phyloP scores from a whole-genome alignment of 1,140 invertebrate genomes.

The Leguminivora glycinivorella region DNA sequence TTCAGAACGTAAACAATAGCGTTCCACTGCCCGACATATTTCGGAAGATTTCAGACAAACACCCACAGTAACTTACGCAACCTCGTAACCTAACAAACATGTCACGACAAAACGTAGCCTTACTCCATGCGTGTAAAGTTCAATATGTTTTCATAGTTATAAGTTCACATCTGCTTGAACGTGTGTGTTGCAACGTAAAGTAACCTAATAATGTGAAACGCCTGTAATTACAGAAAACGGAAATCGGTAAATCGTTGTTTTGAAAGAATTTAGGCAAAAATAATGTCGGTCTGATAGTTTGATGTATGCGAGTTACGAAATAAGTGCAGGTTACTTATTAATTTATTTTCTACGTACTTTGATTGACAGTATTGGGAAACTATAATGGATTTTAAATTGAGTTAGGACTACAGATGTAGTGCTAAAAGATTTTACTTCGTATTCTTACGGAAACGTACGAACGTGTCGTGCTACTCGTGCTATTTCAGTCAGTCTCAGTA shows the following conservation, averaged over 20 bases:
- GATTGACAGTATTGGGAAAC: too few relatives aligned
- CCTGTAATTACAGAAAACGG: slow-evolving; percentile 11
- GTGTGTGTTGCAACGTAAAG: slow-evolving; percentile 17
- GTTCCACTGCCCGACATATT: slow-evolving; percentile 17
- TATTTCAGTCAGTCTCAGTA: too few relatives aligned
- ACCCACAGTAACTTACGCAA: not conserved
- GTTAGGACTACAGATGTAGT: too few relatives aligned
- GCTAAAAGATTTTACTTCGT: too few relatives aligned
- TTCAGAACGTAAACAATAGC: slow-evolving; percentile 11
- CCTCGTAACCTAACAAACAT: not conserved
- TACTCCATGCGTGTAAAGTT: not conserved
- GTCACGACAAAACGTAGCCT: not conserved
- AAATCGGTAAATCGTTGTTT: slow-evolving; percentile 15
- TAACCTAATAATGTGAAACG: slow-evolving; percentile 16
- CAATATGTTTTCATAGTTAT: not conserved
- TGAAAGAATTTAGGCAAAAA: slow-evolving; percentile 21
- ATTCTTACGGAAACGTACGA: too few relatives aligned
- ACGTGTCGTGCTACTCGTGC: too few relatives aligned
- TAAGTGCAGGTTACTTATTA: not conserved
- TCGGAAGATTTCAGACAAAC: slow-evolving; percentile 17
- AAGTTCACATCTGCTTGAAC: not conserved
- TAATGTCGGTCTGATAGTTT: not conserved
- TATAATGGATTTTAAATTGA: too few relatives aligned
- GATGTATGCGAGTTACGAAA: not conserved
- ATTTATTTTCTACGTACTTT: too few relatives aligned